These are phyloP conservation scores for Drosophila paulistorum DNA, from an alignment of 1,140 invertebrate genomes.

Conservation along the genomic window DNA sequence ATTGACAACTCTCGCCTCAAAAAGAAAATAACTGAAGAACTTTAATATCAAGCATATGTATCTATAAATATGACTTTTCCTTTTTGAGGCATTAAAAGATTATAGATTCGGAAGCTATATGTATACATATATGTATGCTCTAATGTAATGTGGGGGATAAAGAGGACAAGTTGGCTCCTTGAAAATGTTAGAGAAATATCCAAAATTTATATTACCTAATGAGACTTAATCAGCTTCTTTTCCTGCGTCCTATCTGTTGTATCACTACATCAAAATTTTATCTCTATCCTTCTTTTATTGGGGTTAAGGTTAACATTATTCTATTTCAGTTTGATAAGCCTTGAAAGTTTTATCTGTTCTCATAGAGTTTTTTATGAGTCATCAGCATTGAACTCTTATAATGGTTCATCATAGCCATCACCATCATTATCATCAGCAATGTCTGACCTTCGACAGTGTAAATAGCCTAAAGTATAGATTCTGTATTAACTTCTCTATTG, in stretches of 20 bases:
- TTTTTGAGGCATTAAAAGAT: too few species aligned
- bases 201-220: too few species aligned
- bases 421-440: background rate
- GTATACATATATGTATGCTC: too few species aligned
- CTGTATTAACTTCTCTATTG: background rate
- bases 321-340: constrained; percentile 2
- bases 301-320: background rate
- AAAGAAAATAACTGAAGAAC: background rate
- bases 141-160: too few species aligned
- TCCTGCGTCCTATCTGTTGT: too few species aligned
- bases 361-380: background rate
- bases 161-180: too few species aligned
- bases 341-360: background rate
- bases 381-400: background rate
- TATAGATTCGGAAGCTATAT: too few species aligned
- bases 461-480: background rate
- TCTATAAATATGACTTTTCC: background rate
- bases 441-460: background rate
- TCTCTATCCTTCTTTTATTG: too few species aligned
- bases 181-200: too few species aligned
- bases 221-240: too few species aligned
- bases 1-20: background rate
- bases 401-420: background rate
- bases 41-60: background rate
- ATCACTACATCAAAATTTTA: too few species aligned